Evolutionary conservation across 1,140 invertebrate species (phyloP), one percentile per base, ranked within the genome.

Genomic region (Onthophagus taurus): DNA sequence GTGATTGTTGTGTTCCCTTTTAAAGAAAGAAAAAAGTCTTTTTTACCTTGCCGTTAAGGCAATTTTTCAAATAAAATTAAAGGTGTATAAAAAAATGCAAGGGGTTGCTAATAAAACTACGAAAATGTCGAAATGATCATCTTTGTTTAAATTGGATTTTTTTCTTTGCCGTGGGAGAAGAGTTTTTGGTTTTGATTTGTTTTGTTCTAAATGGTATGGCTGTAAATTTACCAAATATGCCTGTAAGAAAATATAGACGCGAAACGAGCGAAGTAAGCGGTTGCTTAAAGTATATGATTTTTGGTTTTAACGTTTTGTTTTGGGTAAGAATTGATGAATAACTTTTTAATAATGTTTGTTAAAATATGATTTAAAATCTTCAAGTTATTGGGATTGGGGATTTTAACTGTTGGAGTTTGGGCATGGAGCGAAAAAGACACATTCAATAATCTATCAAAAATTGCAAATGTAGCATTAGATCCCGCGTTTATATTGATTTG

Each of bases 371-470:
- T n/a, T 21, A 5, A 11, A 60, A 50, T 59, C 49, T 76, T 78
- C 55, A 70, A 92, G 90, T 72, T 94, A 55, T 67, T 90, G 31
- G 92, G 91, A 7, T 70, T 93, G 14, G 74, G 81, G 19, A 81
- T 96, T 45, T 71, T 91, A 58, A 86, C 85, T 4, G 77, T 97
- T 35, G 94, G 94, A 30, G 72, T 95, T 36, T 97, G 93, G 94
- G 92, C 93, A 35, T 96, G 92, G 89, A 83, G 81, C 30, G 93
- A 97, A 65, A 97, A 97, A 68, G 90, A 97, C 60, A 94, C 88
- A 48, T 93, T 97, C 61, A 88, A 83, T 59, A 97, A 95, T 68
- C 72, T 97, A 26, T 79, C 83, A 17, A 78, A 85, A 50, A 71
- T 95, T n/a, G 88, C 88, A 11, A 83, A 83, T 54, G 80, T 97